Conservation (phyloP, 2,888 invertebrate species). For the Lottia scabra region DNA sequence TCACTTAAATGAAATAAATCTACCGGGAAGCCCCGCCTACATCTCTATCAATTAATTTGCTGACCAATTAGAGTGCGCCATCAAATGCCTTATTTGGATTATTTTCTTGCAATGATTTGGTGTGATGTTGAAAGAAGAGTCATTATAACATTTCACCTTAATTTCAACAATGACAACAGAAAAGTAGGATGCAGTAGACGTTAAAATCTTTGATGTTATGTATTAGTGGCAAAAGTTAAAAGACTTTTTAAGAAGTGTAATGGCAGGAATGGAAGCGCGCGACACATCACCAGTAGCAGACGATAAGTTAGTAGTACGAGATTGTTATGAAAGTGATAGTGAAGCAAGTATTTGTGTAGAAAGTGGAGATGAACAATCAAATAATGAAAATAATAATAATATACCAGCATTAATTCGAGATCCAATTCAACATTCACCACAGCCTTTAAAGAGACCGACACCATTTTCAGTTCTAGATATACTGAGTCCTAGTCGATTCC, state of each 20-base stretch:
- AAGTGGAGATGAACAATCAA: background rate
- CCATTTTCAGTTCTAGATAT: conserved; percentile 3
- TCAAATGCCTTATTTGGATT: conserved; percentile 17
- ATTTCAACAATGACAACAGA: too few relatives aligned
- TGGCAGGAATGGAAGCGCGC: background rate
- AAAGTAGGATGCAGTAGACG: too few relatives aligned
- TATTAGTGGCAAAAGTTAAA: background rate
- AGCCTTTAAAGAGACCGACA: background rate
- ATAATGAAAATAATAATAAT: background rate
- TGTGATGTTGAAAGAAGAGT: background rate
- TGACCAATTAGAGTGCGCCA: conserved; percentile 19
- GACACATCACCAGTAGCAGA: conserved; percentile 5
- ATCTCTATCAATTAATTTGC: conserved; percentile 16
- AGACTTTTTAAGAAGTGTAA: background rate
- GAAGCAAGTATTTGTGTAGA: background rate
- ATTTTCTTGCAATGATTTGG: conserved; percentile 7
- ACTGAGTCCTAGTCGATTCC: background rate
- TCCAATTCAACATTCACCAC: background rate
- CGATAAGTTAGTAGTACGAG: background rate
- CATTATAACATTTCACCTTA: background rate
- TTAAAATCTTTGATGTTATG: too few relatives aligned
- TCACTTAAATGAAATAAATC: background rate
- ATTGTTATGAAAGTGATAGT: background rate
- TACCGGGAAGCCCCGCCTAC: conserved; percentile 10
- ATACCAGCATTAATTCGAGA: background rate